Base-by-base conservation (phyloP, 92 coral and sea anemone genomes). In the Porites lobata region DNA sequence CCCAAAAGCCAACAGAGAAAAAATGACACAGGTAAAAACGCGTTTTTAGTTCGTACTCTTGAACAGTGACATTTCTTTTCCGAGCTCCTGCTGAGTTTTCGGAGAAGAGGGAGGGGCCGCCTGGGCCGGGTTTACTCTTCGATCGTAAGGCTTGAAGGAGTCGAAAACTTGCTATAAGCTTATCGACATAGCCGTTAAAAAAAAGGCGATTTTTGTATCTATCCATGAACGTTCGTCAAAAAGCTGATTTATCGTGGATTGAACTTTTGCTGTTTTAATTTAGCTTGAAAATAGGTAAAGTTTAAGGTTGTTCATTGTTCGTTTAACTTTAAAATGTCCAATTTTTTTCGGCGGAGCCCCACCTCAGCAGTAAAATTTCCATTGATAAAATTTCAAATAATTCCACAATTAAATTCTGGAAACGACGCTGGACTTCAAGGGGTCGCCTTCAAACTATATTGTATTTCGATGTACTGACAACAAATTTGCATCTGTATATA, bases 1-100 rank as follows among this genome's bases (percentile, higher is more conserved):
- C 88, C 98, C 98, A 69, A 96, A 96, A 91, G 96, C 98, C 65
- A 96, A 96, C 98, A 79, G 98, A 85, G 98, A 96, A 94, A 96
- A 96, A 74, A 96, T 96, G 98, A 96, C 98, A 38, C 98, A 96
- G 94, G 98, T 96, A 85, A 66, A 56, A 8, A 56, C 61, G 11
- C 14, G 61, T 56, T 56, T 56, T 8, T 9, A 56, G 12, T 9
- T 19, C 80, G 20, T 18, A 38, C 12, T 53, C 13, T 24, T n/a
- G 15, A 56, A 56, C 47, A 38, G 47, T 38, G 61, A 9, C 7
- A 76, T 9, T 22, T 29, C 1, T 11, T 20, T 51, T 11, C 8
- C 20, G 79, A 18, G 8, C 65, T 56, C 61, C 61, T 56, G 61
- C 61, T 56, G 61, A 14, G 61, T 56, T 56, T 56, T 10, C 3